Percentiles rank a stretch among this genome's conserved stretches.
Conservation (phyloP, 2,888 invertebrate genomes). For the Tiphia femorata region DNA sequence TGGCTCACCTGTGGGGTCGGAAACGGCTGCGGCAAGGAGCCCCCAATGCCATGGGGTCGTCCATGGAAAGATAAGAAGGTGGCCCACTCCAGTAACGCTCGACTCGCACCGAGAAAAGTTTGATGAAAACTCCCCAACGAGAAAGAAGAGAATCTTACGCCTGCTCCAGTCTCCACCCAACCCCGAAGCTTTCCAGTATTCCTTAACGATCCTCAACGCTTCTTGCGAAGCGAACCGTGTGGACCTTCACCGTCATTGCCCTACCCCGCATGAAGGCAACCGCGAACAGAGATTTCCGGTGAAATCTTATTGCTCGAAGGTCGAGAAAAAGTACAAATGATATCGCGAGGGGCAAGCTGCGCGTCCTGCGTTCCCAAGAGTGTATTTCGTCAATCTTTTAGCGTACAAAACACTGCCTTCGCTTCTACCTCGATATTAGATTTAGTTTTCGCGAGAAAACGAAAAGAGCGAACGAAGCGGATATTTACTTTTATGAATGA, state of each 20-base stretch:
- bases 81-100: slow-evolving; percentile 22
- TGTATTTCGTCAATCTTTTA: too few species aligned
- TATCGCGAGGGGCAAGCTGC: too few species aligned
- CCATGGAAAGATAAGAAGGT: slow-evolving; percentile 22
- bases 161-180: not conserved
- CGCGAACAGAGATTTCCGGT: not conserved
- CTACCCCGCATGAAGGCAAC: not conserved
- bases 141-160: slow-evolving; percentile 29
- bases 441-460: too few species aligned
- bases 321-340: too few species aligned
- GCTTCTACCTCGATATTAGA: too few species aligned
- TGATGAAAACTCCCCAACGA: slow-evolving; percentile 27
- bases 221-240: not conserved
- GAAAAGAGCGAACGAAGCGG: too few species aligned
- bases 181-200: slow-evolving; percentile 24
- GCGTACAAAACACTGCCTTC: too few species aligned
- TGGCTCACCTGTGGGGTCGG: slow-evolving; percentile 14
- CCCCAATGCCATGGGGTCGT: too few species aligned
- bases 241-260: too few species aligned
- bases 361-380: too few species aligned
- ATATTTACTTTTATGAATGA: too few species aligned
- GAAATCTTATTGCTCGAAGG: not conserved
- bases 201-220: slow-evolving; percentile 5
- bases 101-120: slow-evolving; percentile 33
- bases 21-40: not conserved